phyloP scores from a whole-genome alignment of 1,140 invertebrate species.

The Pentalonia nigronervosa region DNA sequence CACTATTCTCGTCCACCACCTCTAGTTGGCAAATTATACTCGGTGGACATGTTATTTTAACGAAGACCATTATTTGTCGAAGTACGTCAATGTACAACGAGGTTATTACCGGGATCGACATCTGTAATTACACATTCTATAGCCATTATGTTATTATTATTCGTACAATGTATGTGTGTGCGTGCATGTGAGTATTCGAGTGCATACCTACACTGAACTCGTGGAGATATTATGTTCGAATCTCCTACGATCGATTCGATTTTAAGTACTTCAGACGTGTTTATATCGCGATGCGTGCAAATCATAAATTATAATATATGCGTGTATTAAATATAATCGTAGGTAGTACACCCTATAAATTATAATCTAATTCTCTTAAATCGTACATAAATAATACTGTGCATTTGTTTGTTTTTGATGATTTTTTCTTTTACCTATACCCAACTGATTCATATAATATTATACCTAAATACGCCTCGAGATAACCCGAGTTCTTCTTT shows the following conservation, averaged over 20 bases:
- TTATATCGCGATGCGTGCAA: not conserved
- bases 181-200: not conserved
- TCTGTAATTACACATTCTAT: not conserved
- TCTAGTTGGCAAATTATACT: not conserved
- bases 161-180: not conserved
- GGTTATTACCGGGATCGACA: conserved; percentile 19
- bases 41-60: conserved; percentile 8
- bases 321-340: not conserved
- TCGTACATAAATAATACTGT: not conserved
- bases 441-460: not conserved
- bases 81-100: conserved; percentile 22
- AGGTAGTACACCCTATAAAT: not conserved
- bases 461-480: not conserved
- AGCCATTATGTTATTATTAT: conserved; percentile 19
- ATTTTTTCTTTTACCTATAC: not conserved
- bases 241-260: not conserved
- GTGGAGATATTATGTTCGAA: not conserved
- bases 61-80: not conserved
- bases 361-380: not conserved
- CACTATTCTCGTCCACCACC: not conserved
- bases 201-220: not conserved
- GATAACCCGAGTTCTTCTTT: not conserved
- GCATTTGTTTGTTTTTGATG: not conserved
- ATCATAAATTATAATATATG: not conserved
- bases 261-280: not conserved